phyloP scores from a whole-genome alignment of 2,113 vertebrate genomes.

The Psittacara wagleri region DNA sequence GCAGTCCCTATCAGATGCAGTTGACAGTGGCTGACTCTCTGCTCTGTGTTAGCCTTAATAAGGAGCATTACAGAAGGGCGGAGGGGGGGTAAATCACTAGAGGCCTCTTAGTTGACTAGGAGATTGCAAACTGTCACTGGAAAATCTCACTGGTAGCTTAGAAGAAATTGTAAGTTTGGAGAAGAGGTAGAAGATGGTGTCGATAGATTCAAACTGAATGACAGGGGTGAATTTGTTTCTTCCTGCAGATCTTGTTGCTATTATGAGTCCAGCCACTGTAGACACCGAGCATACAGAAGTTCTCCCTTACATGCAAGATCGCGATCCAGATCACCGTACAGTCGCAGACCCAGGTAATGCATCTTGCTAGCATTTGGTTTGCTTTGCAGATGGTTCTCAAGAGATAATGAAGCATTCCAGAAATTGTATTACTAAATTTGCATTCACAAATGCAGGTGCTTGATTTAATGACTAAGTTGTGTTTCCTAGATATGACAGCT shows the following conservation, averaged over 20 bases:
- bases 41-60: slow-evolving; percentile 42
- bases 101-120: not conserved
- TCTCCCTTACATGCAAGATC: slow-evolving; percentile 82
- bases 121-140: slow-evolving; percentile 1
- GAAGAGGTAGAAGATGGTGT: not conserved
- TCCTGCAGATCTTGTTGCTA: slow-evolving; percentile 86
- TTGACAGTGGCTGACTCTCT: slow-evolving; percentile 19
- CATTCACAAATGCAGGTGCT: slow-evolving; percentile 1
- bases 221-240: slow-evolving; percentile 47
- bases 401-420: not conserved
- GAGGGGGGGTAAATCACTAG: not conserved
- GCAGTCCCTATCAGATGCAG: slow-evolving; percentile 44
- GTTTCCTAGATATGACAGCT: slow-evolving; percentile 92
- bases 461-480: slow-evolving; percentile 73
- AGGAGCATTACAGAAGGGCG: not conserved
- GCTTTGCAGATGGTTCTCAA: not conserved
- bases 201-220: not conserved
- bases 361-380: not conserved
- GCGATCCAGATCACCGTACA: slow-evolving; percentile 82
- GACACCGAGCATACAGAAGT: slow-evolving; percentile 82
- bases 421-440: slow-evolving; percentile 7
- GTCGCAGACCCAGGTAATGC: slow-evolving; percentile 88
- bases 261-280: slow-evolving; percentile 84
- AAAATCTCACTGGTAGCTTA: slow-evolving; percentile 7
- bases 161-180: not conserved